Conservation (phyloP, 1,140 invertebrate genomes). For the Drosophila sp. region DNA sequence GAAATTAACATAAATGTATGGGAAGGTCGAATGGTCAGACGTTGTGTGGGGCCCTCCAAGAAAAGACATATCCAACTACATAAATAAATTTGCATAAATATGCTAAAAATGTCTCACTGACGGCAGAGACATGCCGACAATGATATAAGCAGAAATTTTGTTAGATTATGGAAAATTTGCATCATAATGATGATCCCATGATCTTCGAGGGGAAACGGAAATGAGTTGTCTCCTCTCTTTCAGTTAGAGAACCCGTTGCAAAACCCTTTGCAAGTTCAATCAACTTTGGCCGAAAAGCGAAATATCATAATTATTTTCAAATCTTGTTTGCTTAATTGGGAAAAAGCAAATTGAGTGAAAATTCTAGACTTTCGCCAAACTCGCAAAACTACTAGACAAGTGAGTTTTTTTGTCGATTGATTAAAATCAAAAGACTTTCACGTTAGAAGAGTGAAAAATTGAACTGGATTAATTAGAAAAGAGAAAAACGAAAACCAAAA, state of each 20-base stretch:
- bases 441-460: constrained; percentile 48
- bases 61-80: neutral
- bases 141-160: constrained; percentile 29
- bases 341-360: constrained; percentile 47
- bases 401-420: constrained; percentile 18
- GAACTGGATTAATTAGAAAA: constrained; percentile 52
- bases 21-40: constrained; percentile 41
- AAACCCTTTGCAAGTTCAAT: constrained; percentile 41
- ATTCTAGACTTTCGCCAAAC: constrained; percentile 69
- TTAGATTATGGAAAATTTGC: constrained; percentile 48
- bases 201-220: constrained; percentile 54
- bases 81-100: constrained; percentile 58
- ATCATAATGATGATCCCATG: constrained; percentile 55
- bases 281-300: constrained; percentile 40
- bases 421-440: constrained; percentile 56
- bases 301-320: constrained; percentile 15
- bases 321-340: constrained; percentile 7
- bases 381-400: constrained; percentile 25
- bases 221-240: constrained; percentile 54
- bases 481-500: constrained; percentile 29
- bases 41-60: constrained; percentile 38
- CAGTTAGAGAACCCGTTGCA: constrained; percentile 45
- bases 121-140: constrained; percentile 46
- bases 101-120: constrained; percentile 36
- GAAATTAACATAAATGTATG: constrained; percentile 63